Base-by-base conservation (phyloP, 2,113 vertebrate genomes). In the Mastomys coucha region DNA sequence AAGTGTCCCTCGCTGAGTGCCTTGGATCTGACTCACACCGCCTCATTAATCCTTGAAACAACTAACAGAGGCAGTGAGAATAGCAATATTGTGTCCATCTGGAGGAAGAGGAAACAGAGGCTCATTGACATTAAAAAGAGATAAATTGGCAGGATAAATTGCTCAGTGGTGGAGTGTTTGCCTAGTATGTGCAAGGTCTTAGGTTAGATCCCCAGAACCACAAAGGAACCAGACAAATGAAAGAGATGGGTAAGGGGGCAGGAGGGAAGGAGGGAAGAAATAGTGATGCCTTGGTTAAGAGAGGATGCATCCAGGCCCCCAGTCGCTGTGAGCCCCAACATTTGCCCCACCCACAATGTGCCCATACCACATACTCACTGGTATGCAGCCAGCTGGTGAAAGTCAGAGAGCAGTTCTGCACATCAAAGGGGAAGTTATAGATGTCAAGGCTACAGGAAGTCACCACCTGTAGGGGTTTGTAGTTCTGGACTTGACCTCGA, bases 351-450 rank as follows among this genome's bases (percentile, higher is more conserved):
- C 51, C 0, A 49, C 45, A 73, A n/a, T n/a, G n/a, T n/a, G 39
- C 75, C 63, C 60, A 2, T n/a, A n/a, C n/a, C 13, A 77, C 5
- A 11, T 81, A 98, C 99, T 98, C 99, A 99, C 99, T 99, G 95
- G 99, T 99, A 91, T 99, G 99, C 33, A 99, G 99, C 99, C 99
- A 99, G 97, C 99, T 99, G 98, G 99, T 99, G 98, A 99, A 99
- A 90, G 99, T 99, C 42, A 99, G 98, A 0, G 99, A 99, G 97
- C 99, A 99, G 97, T 99, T 99, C 98, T 99, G 99, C 26, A 99
- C 99, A 2, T 99, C 99, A 3, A 99, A 99, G 6, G 99, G 99
- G 97, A 99, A 99, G 98, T 99, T 99, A 97, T 99, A 99, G 98
- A 99, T 99, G 97, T 99, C 99, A 33, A 99, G 99, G 88, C 99